These are phyloP conservation scores for Chalcosyrphus nemorum DNA, from an alignment of 2,888 invertebrate species.

Conservation along the genomic window DNA sequence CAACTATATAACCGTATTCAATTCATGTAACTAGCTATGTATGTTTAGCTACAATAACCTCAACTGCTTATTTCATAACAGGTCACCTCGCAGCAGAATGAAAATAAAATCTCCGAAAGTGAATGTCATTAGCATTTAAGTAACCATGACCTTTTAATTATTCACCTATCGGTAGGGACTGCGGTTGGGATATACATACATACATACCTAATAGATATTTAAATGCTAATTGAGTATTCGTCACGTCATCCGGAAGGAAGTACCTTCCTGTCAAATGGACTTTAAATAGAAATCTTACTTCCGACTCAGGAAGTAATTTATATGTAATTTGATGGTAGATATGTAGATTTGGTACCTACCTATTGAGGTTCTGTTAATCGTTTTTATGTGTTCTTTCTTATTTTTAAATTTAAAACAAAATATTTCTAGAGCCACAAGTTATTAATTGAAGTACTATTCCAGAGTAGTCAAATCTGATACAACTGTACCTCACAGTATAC, in stretches of 20 bases:
- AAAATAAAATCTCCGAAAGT: not conserved
- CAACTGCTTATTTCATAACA: too few species aligned
- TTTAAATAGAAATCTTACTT: not conserved
- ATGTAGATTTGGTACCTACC: not conserved
- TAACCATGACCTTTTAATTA: constrained; percentile 7
- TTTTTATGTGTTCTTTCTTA: too few species aligned
- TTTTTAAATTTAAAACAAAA: too few species aligned
- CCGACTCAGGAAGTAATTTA: not conserved
- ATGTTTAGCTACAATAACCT: too few species aligned
- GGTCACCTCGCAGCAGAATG: not conserved
- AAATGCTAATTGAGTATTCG: constrained; percentile 7
- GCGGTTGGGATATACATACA: not conserved
- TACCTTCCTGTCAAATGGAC: not conserved
- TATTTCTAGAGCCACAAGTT: too few species aligned
- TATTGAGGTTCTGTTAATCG: too few species aligned
- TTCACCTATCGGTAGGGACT: not conserved
- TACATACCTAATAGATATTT: not conserved
- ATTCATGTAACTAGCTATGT: too few species aligned
- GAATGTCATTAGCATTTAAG: not conserved
- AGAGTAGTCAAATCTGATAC: not conserved
- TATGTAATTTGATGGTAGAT: not conserved
- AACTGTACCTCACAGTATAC: constrained; percentile 22
- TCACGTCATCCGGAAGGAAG: constrained; percentile 7
- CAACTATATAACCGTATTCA: too few species aligned
- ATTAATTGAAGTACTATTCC: too few species aligned